Evolutionary conservation across 2,888 invertebrate species (phyloP).

Genomic region (Vanessa cardui): DNA sequence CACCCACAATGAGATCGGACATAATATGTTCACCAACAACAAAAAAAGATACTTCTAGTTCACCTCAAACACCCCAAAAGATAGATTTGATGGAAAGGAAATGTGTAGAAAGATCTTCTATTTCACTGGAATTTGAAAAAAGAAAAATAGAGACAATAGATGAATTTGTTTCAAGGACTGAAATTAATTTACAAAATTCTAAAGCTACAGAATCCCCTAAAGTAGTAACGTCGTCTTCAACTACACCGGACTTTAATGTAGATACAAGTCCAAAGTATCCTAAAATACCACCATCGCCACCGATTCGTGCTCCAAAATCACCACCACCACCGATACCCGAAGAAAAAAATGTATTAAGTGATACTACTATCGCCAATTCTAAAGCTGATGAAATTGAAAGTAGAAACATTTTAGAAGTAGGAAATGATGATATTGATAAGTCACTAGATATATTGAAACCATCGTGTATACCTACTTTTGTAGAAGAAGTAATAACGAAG

Average conservation of each 20-base stretch:
- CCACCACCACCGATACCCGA: conserved; percentile 60
- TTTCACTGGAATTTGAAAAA: conserved; percentile 56
- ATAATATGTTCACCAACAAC: conserved; percentile 52
- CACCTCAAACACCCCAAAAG: conserved; percentile 51
- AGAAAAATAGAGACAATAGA: conserved; percentile 34
- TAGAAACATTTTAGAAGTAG: conserved; percentile 25
- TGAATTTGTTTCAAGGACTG: conserved; percentile 35
- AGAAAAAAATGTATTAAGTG: conserved; percentile 43
- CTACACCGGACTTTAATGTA: conserved; percentile 15
- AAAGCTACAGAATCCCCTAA: conserved; percentile 59
- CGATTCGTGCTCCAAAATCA: conserved; percentile 58
- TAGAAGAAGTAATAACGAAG: conserved; percentile 51
- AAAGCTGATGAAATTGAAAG: conserved; percentile 35
- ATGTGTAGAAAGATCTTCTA: conserved; percentile 52
- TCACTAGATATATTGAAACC: conserved; percentile 37
- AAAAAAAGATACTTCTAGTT: conserved; percentile 59
- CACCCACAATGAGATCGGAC: conserved; percentile 60
- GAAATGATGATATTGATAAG: conserved; percentile 36
- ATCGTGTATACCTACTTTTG: conserved; percentile 50
- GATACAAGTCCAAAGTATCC: conserved; percentile 36
- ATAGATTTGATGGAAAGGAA: conserved; percentile 52
- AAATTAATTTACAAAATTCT: conserved; percentile 39
- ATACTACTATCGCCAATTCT: conserved; percentile 24
- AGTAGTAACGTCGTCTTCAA: conserved; percentile 40
- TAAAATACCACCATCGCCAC: conserved; percentile 42